Conservation (phyloP, 2,797 vertebrate genomes). For the Acrossocheilus wenchowensis region DNA sequence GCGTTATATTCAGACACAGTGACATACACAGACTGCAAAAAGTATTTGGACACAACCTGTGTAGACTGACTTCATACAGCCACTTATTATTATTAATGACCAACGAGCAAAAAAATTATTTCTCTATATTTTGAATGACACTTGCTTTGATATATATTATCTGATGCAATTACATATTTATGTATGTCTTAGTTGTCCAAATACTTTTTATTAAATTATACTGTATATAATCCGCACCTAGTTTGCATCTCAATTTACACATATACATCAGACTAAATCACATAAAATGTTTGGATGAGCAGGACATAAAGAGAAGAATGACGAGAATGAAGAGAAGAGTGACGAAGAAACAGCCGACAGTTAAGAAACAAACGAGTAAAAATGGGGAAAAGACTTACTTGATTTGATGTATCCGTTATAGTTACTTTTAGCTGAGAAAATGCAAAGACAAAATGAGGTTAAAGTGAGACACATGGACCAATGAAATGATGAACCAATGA, state of each 20-base stretch:
- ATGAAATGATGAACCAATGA: constrained; percentile 65
- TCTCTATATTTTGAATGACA: too few relatives aligned
- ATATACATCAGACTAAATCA: neutral
- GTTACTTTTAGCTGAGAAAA: constrained; percentile 85
- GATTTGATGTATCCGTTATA: constrained; percentile 88
- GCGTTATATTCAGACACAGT: neutral
- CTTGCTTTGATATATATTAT: neutral
- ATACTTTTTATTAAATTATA: neutral
- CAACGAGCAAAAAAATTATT: neutral
- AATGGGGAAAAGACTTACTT: constrained; percentile 79
- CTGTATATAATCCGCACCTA: neutral
- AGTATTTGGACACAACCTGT: neutral
- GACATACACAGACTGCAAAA: neutral
- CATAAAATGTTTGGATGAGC: neutral
- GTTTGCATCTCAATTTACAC: neutral
- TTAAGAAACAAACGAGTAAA: constrained; percentile 61
- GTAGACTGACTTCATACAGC: neutral
- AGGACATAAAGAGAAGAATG: constrained; percentile 42
- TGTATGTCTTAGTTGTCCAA: neutral
- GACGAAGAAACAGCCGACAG: constrained; percentile 45
- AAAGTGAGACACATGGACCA: constrained; percentile 63
- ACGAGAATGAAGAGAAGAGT: neutral
- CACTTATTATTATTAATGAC: neutral
- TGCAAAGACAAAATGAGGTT: constrained; percentile 77
- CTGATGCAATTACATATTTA: neutral